Base-by-base conservation (phyloP, 2,797 vertebrate genomes). In the Loris lydekkerianus region DNA sequence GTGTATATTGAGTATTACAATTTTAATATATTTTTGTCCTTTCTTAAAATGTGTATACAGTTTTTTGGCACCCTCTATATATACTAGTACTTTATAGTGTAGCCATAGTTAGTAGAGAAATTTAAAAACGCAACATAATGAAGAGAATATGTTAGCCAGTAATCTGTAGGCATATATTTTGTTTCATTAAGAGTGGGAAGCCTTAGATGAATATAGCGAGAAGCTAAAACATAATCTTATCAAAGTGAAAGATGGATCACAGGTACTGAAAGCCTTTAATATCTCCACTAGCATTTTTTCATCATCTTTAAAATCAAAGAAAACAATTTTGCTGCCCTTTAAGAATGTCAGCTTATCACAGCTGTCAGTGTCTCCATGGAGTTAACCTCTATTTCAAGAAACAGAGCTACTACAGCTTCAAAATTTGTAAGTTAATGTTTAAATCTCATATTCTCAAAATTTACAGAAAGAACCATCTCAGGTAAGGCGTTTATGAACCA, bases 261-360 rank as follows among this genome's bases (percentile, higher is more conserved):
- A 95, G 81, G 25, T 31, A 73, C 46, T 53, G 31, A 96, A 78
- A 93, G 65, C 7, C 53, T 86, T 60, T 58, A 77, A 63, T 29
- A 80, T 23, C 49, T 76, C 86, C 53, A 37, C 5, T 8, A 77
- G 63, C 60, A 84, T 75, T 69, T 89, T 34, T 46, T 93, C n/a
- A 27, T 67, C 31, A 31, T 65, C 40, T 72, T 29, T 86, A 53
- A 92, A 76, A 95, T 90, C 76, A 93, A 91, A 89, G 56, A 76
- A 63, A 86, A 82, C 77, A 20, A 18, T 84, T 63, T 80, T 40
- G 53, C 56, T 86, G 67, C 21, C 18, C 70, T 92, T 86, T n/a
- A 76, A 77, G 92, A 86, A 60, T 7, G 3, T n/a, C 9, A n/a
- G 43, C 10, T 67, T 49, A 8, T 15, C 21, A 72, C n/a, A 82